phyloP scores from a whole-genome alignment of 35 echinoderm and acorn worm genomes.

The Eucidaris tribuloides region DNA sequence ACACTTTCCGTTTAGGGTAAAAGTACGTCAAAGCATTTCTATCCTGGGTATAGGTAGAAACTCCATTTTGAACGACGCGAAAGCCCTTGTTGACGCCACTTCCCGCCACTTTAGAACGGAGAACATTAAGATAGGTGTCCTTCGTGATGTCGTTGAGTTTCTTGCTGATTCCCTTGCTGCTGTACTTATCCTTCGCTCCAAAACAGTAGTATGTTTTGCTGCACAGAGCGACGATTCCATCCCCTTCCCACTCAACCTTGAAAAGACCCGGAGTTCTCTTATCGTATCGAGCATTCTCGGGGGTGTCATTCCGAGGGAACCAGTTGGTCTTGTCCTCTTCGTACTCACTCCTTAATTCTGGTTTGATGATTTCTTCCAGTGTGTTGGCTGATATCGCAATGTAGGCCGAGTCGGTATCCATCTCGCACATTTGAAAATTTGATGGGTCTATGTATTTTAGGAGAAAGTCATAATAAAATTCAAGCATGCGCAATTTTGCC shows the following conservation, averaged over 20 bases:
- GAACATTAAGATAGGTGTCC: conserved; percentile 33
- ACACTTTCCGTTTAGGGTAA: too few species aligned
- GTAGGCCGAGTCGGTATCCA: conserved; percentile 55
- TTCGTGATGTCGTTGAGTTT: conserved; percentile 32
- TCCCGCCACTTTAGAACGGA: too few species aligned
- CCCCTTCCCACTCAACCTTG: conserved; percentile 55
- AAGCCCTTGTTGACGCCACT: too few species aligned
- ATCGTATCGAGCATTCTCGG: conserved; percentile 1
- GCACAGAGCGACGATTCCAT: conserved; percentile 44
- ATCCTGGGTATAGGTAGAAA: too few species aligned
- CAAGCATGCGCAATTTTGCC: conserved; percentile 29
- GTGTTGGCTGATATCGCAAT: conserved; percentile 31
- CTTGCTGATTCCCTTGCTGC: conserved; percentile 50
- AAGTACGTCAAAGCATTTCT: too few species aligned
- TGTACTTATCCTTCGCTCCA: conserved; percentile 24
- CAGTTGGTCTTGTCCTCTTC: background rate
- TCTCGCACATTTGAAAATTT: background rate
- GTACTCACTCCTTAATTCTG: background rate
- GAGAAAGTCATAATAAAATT: conserved; percentile 51
- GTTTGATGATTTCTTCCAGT: conserved; percentile 40
- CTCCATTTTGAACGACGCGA: too few species aligned
- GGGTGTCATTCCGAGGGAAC: conserved; percentile 35
- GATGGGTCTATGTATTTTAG: conserved; percentile 1
- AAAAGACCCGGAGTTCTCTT: conserved; percentile 52
- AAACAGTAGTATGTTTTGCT: conserved; percentile 45